A percentile compares a stretch with the other conserved stretches of the same genome.
These are phyloP conservation scores for Aspidiotus destructor DNA, from an alignment of 2,888 invertebrate species.

Conservation along the genomic window DNA sequence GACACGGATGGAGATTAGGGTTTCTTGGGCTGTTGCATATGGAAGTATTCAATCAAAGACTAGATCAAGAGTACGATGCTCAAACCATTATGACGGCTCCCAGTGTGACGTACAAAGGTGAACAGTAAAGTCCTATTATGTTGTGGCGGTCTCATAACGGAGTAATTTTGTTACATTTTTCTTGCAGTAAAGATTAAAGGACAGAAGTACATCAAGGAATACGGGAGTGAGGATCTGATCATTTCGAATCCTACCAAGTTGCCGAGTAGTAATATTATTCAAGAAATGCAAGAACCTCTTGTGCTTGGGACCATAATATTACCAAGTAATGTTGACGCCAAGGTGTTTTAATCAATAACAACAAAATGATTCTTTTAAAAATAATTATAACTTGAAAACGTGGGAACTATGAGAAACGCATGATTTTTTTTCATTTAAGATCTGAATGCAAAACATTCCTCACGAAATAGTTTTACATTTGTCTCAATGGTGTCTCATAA, in stretches of 20 bases:
- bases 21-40: conserved; percentile 77
- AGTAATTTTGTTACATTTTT: background rate
- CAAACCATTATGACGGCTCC: conserved; percentile 75
- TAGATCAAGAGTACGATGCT: conserved; percentile 73
- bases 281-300: conserved; percentile 74
- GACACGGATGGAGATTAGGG: conserved; percentile 80
- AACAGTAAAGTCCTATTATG: conserved; percentile 29
- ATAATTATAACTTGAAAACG: too few relatives aligned
- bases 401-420: too few relatives aligned
- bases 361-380: too few relatives aligned
- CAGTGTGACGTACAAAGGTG: conserved; percentile 70
- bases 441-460: too few relatives aligned
- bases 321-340: conserved; percentile 47
- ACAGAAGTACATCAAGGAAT: conserved; percentile 58
- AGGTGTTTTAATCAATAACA: too few relatives aligned
- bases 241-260: conserved; percentile 67
- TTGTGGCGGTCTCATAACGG: background rate
- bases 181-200: conserved; percentile 57
- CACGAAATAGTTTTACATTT: too few relatives aligned
- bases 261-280: conserved; percentile 57
- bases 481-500: too few relatives aligned
- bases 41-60: conserved; percentile 77
- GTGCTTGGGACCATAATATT: conserved; percentile 82
- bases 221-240: conserved; percentile 51
- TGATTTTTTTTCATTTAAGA: too few relatives aligned